phyloP scores from a whole-genome alignment of 2,888 invertebrate genomes.

The Trachelus tabidus region DNA sequence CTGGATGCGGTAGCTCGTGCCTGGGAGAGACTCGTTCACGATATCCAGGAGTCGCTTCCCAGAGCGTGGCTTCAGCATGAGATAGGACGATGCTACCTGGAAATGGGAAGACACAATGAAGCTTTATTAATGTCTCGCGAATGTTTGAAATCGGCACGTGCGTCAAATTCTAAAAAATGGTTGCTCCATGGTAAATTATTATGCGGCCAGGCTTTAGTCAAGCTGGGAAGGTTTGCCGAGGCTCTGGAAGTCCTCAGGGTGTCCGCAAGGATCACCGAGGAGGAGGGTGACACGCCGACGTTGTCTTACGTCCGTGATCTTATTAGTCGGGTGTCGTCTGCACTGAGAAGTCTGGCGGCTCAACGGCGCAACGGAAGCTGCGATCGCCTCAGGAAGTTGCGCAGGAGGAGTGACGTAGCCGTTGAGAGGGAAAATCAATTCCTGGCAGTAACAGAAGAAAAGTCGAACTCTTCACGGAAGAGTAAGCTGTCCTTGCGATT shows the following conservation, averaged over 20 bases:
- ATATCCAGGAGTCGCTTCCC: slow-evolving; percentile 31
- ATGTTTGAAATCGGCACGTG: slow-evolving; percentile 40
- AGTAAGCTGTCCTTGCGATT: not conserved
- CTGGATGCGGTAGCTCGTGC: slow-evolving; percentile 46
- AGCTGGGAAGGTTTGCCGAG: slow-evolving; percentile 46
- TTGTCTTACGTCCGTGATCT: slow-evolving; percentile 45
- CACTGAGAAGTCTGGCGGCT: slow-evolving; percentile 14
- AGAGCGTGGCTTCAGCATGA: slow-evolving; percentile 47
- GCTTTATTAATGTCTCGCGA: slow-evolving; percentile 37
- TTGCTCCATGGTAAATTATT: slow-evolving; percentile 46
- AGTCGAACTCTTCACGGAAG: not conserved
- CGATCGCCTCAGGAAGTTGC: not conserved
- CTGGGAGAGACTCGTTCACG: slow-evolving; percentile 45
- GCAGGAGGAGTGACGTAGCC: not conserved
- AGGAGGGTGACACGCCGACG: slow-evolving; percentile 33
- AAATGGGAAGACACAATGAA: slow-evolving; percentile 36
- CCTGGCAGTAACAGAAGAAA: not conserved
- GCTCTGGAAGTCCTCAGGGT: slow-evolving; percentile 37
- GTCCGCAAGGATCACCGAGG: slow-evolving; percentile 34
- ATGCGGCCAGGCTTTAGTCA: slow-evolving; percentile 46
- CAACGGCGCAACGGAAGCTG: not conserved
- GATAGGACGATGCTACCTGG: slow-evolving; percentile 51
- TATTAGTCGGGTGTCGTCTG: slow-evolving; percentile 35
- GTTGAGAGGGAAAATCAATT: not conserved
- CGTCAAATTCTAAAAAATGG: slow-evolving; percentile 50